Evolutionary conservation across 2,888 invertebrate genomes (phyloP).

Genomic region (Plagodis pulveraria): DNA sequence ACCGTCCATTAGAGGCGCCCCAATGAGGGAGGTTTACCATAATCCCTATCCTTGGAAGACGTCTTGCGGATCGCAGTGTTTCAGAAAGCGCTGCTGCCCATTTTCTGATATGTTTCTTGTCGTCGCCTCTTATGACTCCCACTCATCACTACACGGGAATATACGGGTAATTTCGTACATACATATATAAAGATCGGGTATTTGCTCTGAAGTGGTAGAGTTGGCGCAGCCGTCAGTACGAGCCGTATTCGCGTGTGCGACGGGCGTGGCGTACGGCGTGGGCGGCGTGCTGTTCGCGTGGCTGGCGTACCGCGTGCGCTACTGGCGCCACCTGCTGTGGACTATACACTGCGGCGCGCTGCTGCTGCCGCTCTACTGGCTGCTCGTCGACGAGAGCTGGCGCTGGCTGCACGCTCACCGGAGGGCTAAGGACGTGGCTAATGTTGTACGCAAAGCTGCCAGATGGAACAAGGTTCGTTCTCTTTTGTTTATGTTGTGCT

Average conservation of each 20-base stretch:
- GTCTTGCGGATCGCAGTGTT: no score
- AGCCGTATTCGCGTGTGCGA: slow-evolving; percentile 69
- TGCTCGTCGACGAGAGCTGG: slow-evolving; percentile 89
- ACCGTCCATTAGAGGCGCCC: no score
- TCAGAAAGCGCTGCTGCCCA: no score
- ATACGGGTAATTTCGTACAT: background rate
- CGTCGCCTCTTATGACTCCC: no score
- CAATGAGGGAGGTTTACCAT: no score
- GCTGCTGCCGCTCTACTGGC: slow-evolving; percentile 87
- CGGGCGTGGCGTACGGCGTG: slow-evolving; percentile 79
- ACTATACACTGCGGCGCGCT: slow-evolving; percentile 88
- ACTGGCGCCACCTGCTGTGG: slow-evolving; percentile 89
- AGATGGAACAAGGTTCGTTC: slow-evolving; percentile 84
- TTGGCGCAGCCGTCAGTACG: slow-evolving; percentile 69
- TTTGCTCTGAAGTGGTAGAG: slow-evolving; percentile 61
- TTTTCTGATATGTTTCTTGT: no score
- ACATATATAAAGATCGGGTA: background rate
- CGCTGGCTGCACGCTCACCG: slow-evolving; percentile 90
- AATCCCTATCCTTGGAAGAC: no score
- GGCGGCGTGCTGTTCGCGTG: slow-evolving; percentile 80
- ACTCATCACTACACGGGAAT: background rate
- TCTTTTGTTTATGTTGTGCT: slow-evolving; percentile 46
- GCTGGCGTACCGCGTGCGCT: slow-evolving; percentile 73
- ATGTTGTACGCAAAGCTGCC: slow-evolving; percentile 86
- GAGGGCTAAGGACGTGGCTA: slow-evolving; percentile 81